These are phyloP conservation scores for Philhelius pedissequus DNA, from an alignment of 2,888 invertebrate species.

Conservation along the genomic window DNA sequence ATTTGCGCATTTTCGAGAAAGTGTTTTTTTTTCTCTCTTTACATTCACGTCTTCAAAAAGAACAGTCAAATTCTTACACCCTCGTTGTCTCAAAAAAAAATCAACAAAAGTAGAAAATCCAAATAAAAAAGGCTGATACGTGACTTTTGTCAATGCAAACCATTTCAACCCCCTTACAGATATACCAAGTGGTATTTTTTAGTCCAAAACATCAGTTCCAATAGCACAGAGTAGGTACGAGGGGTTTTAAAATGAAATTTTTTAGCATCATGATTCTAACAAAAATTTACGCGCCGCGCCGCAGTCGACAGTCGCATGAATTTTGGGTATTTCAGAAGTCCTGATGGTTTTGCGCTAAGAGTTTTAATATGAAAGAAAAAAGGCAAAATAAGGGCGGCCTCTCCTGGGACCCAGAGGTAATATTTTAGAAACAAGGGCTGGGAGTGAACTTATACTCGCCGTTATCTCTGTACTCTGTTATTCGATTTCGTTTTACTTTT, in stretches of 20 bases:
- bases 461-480: conserved; percentile 67
- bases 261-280: conserved; percentile 61
- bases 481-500: conserved; percentile 65
- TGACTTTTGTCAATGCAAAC: conserved; percentile 62
- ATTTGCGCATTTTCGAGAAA: conserved; percentile 33
- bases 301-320: conserved; percentile 38
- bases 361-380: background rate
- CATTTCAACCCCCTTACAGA: conserved; percentile 35
- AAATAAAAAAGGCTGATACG: conserved; percentile 63
- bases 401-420: conserved; percentile 64
- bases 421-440: conserved; percentile 60
- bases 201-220: background rate
- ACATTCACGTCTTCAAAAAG: conserved; percentile 7
- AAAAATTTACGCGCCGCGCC: conserved; percentile 62
- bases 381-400: conserved; percentile 52
- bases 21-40: background rate
- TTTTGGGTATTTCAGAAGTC: conserved; percentile 30
- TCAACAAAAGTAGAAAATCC: background rate
- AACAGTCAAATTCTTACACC: conserved; percentile 31
- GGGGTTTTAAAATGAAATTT: conserved; percentile 64
- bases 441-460: conserved; percentile 4
- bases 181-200: background rate
- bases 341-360: background rate
- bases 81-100: background rate
- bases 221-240: background rate